A percentile compares a stretch with the other conserved stretches of the same genome.
Evolutionary conservation across 2,888 invertebrate genomes (phyloP).

Genomic region (Chymomyza amoena): DNA sequence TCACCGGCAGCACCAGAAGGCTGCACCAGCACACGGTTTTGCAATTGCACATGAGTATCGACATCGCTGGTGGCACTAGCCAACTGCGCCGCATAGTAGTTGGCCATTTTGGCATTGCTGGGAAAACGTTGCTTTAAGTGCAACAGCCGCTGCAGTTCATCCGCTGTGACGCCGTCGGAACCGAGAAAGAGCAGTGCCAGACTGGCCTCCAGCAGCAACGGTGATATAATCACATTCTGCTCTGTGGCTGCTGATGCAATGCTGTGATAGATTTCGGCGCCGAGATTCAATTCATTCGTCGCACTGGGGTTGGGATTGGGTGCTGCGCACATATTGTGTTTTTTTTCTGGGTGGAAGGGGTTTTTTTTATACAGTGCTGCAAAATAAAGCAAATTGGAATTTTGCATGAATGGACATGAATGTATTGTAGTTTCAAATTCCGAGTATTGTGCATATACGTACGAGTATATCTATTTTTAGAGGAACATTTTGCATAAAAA

Average conservation of each 20-base stretch:
- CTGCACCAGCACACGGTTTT: conserved; percentile 58
- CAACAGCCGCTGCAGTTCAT: conserved; percentile 61
- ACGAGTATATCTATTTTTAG: no score
- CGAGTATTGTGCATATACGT: no score
- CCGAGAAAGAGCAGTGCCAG: conserved; percentile 87
- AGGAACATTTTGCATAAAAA: no score
- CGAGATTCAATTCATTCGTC: conserved; percentile 37
- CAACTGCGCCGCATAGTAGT: conserved; percentile 66
- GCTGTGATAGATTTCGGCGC: conserved; percentile 53
- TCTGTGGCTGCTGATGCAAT: conserved; percentile 50
- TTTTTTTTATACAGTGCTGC: conserved; percentile 8
- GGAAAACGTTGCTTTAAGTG: conserved; percentile 63
- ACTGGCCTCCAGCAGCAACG: conserved; percentile 84
- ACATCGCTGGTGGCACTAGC: conserved; percentile 48
- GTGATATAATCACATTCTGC: conserved; percentile 72
- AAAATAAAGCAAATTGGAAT: neutral
- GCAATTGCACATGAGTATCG: conserved; percentile 80
- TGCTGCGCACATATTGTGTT: conserved; percentile 40
- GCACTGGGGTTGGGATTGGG: conserved; percentile 20
- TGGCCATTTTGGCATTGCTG: conserved; percentile 70
- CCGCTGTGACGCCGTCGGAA: conserved; percentile 80
- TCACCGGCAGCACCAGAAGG: conserved; percentile 3
- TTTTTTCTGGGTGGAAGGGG: neutral
- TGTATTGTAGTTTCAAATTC: neutral
- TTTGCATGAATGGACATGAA: neutral